phyloP scores from a whole-genome alignment of 1,140 invertebrate species.

The Dinothrombium tinctorium region DNA sequence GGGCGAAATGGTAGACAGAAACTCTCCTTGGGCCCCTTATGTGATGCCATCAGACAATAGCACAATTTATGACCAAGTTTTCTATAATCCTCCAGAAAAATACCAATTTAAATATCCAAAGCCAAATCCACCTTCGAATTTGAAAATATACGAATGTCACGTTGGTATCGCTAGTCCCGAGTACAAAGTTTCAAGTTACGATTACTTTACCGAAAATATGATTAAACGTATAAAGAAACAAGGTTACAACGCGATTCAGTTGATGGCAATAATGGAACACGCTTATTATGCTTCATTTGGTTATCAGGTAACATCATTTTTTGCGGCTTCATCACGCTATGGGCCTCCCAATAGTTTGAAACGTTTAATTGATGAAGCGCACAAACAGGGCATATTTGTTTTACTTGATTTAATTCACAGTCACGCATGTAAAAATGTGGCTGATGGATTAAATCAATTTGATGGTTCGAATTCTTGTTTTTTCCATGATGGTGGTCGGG shows the following conservation, averaged over 20 bases:
- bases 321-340: conserved; percentile 53
- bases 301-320: conserved; percentile 93
- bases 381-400: conserved; percentile 63
- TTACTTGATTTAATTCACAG: conserved; percentile 92
- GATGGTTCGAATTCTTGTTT: conserved; percentile 83
- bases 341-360: conserved; percentile 91
- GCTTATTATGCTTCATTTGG: conserved; percentile 99
- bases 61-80: conserved; percentile 63
- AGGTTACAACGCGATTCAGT: conserved; percentile 88
- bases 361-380: conserved; percentile 71
- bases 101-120: conserved; percentile 53
- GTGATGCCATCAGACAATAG: conserved; percentile 42
- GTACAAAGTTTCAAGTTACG: conserved; percentile 52
- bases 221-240: conserved; percentile 72
- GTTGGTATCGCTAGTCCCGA: conserved; percentile 90
- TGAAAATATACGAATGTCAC: conserved; percentile 92
- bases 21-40: conserved; percentile 90
- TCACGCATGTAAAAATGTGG: conserved; percentile 92
- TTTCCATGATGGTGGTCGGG: conserved; percentile 70
- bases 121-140: conserved; percentile 45
- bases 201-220: conserved; percentile 70
- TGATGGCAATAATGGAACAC: conserved; percentile 99
- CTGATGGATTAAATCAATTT: conserved; percentile 92
- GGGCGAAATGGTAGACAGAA: conserved; percentile 51
- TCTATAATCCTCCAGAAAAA: conserved; percentile 51